phyloP scores from a whole-genome alignment of 2,797 vertebrate genomes.

The Etheostoma perlongum region DNA sequence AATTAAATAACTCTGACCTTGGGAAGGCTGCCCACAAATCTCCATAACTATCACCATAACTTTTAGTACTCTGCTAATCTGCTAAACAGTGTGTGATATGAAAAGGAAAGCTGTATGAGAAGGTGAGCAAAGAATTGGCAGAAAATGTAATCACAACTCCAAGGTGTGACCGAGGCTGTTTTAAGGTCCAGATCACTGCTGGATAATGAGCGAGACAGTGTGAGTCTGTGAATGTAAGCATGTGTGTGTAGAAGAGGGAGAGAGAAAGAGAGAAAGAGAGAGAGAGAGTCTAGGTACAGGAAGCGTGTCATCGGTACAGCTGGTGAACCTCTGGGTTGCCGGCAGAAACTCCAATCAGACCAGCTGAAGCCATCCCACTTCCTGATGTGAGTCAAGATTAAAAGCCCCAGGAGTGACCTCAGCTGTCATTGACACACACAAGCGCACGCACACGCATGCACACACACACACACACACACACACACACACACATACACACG shows the following conservation, averaged over 20 bases:
- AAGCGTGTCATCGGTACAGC: constrained; percentile 75
- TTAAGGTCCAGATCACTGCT: constrained; percentile 49
- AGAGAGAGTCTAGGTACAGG: constrained; percentile 53
- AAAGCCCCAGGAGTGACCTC: constrained; percentile 79
- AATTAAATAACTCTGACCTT: constrained; percentile 15
- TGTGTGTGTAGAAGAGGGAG: constrained; percentile 8
- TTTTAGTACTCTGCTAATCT: constrained; percentile 24
- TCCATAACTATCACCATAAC: constrained; percentile 12
- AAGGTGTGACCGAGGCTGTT: constrained; percentile 49
- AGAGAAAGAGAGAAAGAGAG: constrained; percentile 2
- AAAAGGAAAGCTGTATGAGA: constrained; percentile 17
- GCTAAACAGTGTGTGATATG: constrained; percentile 28
- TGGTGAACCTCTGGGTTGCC: constrained; percentile 82
- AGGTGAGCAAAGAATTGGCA: constrained; percentile 33
- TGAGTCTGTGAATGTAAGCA: constrained; percentile 23
- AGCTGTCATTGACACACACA: constrained; percentile 73
- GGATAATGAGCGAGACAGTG: constrained; percentile 60
- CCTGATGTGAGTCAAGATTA: constrained; percentile 81
- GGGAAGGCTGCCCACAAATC: constrained; percentile 10
- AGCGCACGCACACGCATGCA: constrained; percentile 5
- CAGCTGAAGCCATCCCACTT: constrained; percentile 69
- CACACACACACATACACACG: neutral
- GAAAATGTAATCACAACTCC: constrained; percentile 40
- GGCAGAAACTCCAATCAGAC: constrained; percentile 72
- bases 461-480: neutral